Percentiles rank a stretch among this genome's conserved stretches.
These are phyloP conservation scores for Apistogramma diplotaenia DNA, from an alignment of 2,113 vertebrate species.

Conservation along the genomic window DNA sequence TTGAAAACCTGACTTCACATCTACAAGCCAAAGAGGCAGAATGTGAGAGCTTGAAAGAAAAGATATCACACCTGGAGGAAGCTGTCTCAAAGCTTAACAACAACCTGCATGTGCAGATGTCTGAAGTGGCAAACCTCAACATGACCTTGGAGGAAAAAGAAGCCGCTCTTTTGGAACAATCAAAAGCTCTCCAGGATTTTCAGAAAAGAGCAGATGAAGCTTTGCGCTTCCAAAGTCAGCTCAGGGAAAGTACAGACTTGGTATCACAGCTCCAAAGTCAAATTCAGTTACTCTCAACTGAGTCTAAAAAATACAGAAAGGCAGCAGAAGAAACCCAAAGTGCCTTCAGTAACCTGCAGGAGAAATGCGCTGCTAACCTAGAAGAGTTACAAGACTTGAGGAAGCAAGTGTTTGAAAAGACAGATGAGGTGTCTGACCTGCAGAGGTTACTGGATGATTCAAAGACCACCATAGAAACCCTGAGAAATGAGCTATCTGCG, in stretches of 20 bases:
- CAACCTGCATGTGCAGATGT: slow-evolving; percentile 64
- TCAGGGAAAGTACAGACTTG: slow-evolving; percentile 70
- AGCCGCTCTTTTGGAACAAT: slow-evolving; percentile 55
- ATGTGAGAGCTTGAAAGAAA: slow-evolving; percentile 73
- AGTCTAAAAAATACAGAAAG: slow-evolving; percentile 36
- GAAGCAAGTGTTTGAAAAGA: slow-evolving; percentile 61
- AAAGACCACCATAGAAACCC: slow-evolving; percentile 35
- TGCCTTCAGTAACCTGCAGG: slow-evolving; percentile 79
- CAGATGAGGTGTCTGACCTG: slow-evolving; percentile 69
- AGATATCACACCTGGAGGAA: slow-evolving; percentile 72
- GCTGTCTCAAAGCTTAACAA: slow-evolving; percentile 55
- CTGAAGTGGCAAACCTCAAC: slow-evolving; percentile 62
- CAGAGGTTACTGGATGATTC: slow-evolving; percentile 62
- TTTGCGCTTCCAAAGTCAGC: slow-evolving; percentile 66
- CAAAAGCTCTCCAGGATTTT: slow-evolving; percentile 62
- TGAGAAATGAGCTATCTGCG: slow-evolving; percentile 65
- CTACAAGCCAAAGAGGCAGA: slow-evolving; percentile 76
- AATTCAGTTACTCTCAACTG: slow-evolving; percentile 34
- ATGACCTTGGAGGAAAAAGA: slow-evolving; percentile 68
- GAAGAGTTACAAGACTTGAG: slow-evolving; percentile 66
- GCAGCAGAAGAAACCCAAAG: slow-evolving; percentile 64
- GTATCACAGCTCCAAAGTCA: slow-evolving; percentile 68
- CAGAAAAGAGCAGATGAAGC: slow-evolving; percentile 70
- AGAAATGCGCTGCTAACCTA: slow-evolving; percentile 69
- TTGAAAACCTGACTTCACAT: slow-evolving; percentile 63